Evolutionary conservation across 1,140 invertebrate genomes (phyloP).

Genomic region (Dreissena rostriformis): DNA sequence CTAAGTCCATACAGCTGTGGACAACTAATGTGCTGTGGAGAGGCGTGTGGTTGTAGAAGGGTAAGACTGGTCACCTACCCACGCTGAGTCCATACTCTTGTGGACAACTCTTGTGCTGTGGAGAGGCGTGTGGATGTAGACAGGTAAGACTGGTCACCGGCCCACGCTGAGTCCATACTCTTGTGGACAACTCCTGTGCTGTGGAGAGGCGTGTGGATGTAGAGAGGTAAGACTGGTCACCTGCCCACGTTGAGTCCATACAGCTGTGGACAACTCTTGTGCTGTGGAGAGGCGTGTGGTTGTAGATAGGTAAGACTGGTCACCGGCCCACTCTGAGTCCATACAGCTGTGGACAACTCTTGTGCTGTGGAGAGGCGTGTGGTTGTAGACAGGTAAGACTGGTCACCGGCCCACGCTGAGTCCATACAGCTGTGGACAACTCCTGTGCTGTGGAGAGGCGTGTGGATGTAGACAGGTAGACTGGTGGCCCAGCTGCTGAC

Average conservation of each 20-base stretch:
- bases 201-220: conserved; percentile 77
- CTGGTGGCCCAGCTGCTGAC: too few relatives aligned
- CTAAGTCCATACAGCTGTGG: conserved; percentile 89
- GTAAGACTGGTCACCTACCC: conserved; percentile 86
- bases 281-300: conserved; percentile 79
- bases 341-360: conserved; percentile 86
- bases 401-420: conserved; percentile 88
- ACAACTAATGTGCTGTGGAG: conserved; percentile 83
- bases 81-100: conserved; percentile 89
- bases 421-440: conserved; percentile 87
- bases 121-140: conserved; percentile 75
- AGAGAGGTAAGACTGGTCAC: conserved; percentile 84
- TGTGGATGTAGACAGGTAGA: conserved; percentile 57
- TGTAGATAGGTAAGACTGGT: conserved; percentile 83
- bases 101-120: conserved; percentile 85
- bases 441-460: conserved; percentile 82
- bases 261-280: conserved; percentile 86
- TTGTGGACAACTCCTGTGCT: conserved; percentile 86
- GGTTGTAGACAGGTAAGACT: conserved; percentile 82
- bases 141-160: conserved; percentile 84
- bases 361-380: conserved; percentile 80
- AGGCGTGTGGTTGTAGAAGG: conserved; percentile 72
- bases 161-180: conserved; percentile 89
- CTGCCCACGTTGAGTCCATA: conserved; percentile 89
- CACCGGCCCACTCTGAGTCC: conserved; percentile 89